phyloP scores from a whole-genome alignment of 35 echinoderm and acorn worm genomes.

The Ophiothrix spiculata region DNA sequence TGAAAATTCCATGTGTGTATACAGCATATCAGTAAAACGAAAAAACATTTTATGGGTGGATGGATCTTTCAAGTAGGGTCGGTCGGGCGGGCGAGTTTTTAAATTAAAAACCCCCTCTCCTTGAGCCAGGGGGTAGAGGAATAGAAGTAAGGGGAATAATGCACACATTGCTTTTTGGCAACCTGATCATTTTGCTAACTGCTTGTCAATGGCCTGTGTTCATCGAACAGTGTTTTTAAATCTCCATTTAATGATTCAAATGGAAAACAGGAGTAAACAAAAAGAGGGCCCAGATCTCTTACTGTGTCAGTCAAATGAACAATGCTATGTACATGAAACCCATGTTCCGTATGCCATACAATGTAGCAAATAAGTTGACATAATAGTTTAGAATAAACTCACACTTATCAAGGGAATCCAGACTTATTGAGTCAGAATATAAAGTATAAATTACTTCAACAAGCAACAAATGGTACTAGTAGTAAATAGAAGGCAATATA shows the following conservation, averaged over 20 bases:
- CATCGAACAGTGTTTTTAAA: background rate
- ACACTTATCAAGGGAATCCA: background rate
- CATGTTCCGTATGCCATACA: background rate
- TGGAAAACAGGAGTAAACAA: background rate
- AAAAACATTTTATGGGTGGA: too few relatives aligned
- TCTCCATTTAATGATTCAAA: background rate
- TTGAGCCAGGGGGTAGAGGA: too few relatives aligned
- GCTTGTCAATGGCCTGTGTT: background rate
- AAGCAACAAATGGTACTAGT: background rate
- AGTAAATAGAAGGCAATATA: background rate
- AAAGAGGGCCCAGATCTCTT: background rate
- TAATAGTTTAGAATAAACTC: background rate
- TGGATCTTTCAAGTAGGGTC: too few relatives aligned
- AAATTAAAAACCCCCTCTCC: too few relatives aligned
- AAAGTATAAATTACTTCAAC: background rate
- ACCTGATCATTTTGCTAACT: too few relatives aligned
- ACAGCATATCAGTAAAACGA: too few relatives aligned
- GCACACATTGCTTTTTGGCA: too few relatives aligned
- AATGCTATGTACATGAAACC: background rate
- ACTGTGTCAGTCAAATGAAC: background rate
- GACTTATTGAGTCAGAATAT: background rate
- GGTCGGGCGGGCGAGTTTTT: too few relatives aligned
- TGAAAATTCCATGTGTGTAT: background rate
- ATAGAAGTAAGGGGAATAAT: too few relatives aligned
- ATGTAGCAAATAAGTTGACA: background rate